Evolutionary conservation across 2,888 invertebrate species (phyloP), one percentile per base, ranked within the genome.

Genomic region (Rugalucina vietnamica): DNA sequence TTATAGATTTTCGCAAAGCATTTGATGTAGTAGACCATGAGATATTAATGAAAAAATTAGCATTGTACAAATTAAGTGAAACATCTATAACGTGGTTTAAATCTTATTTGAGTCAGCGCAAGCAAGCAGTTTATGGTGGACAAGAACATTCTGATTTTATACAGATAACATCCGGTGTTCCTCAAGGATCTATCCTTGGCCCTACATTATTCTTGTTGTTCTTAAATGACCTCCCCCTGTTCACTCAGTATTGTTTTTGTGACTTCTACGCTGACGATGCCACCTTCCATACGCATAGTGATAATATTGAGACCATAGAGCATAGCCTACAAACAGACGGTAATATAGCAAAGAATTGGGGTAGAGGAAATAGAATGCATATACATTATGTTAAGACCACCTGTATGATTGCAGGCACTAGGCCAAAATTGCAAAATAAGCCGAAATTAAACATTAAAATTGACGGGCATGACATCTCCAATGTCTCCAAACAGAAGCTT

Each of bases 101-200:
- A 4, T 54, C 54, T 24, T 54, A 54, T 21, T n/a, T 54, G 21
- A 54, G n/a, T n/a, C 21, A 54, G 12, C 54, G 54, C n/a, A 14
- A 54, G n/a, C 54, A 54, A n/a, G 54, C 54, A 12, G n/a, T 54
- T 4, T 5, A 21, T 21, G n/a, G 54, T n/a, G n/a, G 4, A n/a
- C 10, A 10, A 4, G 54, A 24, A 54, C 54, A 5, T 24, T 54
- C 54, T 54, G 54, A 54, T n/a, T 54, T 54, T 24, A 54, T 24
- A n/a, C 54, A 54, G n/a, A 4, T 54, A 21, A 8, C 12, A 54
- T 54, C n/a, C n/a, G 54, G 54, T 54, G 54, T 54, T 8, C 54
- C 54, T 54, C 54, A 54, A 54, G n/a, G 54, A 21, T 54, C n/a
- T 54, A 54, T 54, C 54, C 54, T 54, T n/a, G 54, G 54, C 54